Conservation (phyloP, 2,888 invertebrate genomes). For the Eurois occulta region DNA sequence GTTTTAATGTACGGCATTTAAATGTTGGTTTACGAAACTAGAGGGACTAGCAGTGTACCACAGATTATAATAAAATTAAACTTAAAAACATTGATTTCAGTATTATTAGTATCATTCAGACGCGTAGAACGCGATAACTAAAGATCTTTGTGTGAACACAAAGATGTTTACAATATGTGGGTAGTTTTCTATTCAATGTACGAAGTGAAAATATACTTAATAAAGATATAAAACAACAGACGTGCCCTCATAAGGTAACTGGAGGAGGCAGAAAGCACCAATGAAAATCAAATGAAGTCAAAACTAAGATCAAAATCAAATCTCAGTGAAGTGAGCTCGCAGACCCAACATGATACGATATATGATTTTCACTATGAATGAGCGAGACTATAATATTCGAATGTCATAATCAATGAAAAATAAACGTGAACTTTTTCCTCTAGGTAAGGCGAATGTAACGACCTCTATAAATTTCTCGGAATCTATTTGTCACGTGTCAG, state of each 20-base stretch:
- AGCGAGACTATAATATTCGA: neutral
- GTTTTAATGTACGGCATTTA: slow-evolving; percentile 34
- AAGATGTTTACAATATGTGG: too few species aligned
- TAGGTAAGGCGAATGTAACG: neutral
- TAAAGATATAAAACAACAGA: neutral
- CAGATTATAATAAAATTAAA: neutral
- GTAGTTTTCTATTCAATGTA: too few species aligned
- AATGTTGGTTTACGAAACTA: slow-evolving; percentile 1
- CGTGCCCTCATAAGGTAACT: neutral
- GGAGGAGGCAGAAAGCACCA: too few species aligned
- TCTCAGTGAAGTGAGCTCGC: neutral
- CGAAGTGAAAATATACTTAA: too few species aligned
- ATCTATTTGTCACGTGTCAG: neutral
- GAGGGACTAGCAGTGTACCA: neutral
- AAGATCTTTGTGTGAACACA: too few species aligned
- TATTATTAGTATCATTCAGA: too few species aligned
- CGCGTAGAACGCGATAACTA: too few species aligned
- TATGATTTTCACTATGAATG: neutral
- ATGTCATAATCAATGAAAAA: neutral
- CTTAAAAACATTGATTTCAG: neutral
- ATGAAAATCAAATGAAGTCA: too few species aligned
- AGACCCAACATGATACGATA: neutral
- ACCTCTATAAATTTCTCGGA: neutral
- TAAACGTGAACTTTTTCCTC: neutral
- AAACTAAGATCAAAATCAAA: too few species aligned